Percentiles rank a stretch among this genome's conserved stretches.
Conservation (phyloP, 2,888 invertebrate species). For the Melinaea marsaeus region DNA sequence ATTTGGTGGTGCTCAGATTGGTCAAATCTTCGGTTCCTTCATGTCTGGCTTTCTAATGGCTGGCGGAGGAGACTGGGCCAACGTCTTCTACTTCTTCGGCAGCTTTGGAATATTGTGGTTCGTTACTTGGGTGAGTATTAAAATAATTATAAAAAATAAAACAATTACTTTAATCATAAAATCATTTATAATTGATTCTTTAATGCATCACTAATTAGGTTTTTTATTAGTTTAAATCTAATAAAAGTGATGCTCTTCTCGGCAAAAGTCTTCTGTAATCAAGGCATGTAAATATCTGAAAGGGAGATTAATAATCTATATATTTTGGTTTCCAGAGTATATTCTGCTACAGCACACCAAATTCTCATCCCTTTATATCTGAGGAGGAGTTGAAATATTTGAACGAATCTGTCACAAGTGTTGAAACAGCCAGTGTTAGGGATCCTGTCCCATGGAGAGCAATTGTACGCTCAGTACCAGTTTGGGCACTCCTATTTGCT, state of each 20-base stretch:
- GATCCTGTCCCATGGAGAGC: slow-evolving; percentile 84
- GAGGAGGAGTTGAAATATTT: slow-evolving; percentile 74
- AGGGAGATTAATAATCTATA: not conserved
- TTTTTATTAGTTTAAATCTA: not conserved
- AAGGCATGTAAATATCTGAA: too few relatives aligned
- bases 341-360: slow-evolving; percentile 74
- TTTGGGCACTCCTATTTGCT: slow-evolving; percentile 84
- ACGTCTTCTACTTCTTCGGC: slow-evolving; percentile 80
- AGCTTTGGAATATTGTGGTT: slow-evolving; percentile 78
- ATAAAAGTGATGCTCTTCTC: too few relatives aligned
- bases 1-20: slow-evolving; percentile 79
- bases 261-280: too few relatives aligned
- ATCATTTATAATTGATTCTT: too few relatives aligned
- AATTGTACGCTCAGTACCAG: slow-evolving; percentile 83
- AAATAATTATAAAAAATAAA: not conserved
- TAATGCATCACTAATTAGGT: not conserved
- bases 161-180: too few relatives aligned
- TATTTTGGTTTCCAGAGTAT: slow-evolving; percentile 54
- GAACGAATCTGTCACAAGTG: slow-evolving; percentile 77
- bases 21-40: slow-evolving; percentile 77
- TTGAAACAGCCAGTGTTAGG: slow-evolving; percentile 71
- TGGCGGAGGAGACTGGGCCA: slow-evolving; percentile 74
- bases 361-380: slow-evolving; percentile 76
- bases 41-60: slow-evolving; percentile 76
- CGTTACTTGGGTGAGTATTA: slow-evolving; percentile 64